Conservation (phyloP, 2,113 vertebrate species). For the Rhinopomastus cyanomelas region DNA sequence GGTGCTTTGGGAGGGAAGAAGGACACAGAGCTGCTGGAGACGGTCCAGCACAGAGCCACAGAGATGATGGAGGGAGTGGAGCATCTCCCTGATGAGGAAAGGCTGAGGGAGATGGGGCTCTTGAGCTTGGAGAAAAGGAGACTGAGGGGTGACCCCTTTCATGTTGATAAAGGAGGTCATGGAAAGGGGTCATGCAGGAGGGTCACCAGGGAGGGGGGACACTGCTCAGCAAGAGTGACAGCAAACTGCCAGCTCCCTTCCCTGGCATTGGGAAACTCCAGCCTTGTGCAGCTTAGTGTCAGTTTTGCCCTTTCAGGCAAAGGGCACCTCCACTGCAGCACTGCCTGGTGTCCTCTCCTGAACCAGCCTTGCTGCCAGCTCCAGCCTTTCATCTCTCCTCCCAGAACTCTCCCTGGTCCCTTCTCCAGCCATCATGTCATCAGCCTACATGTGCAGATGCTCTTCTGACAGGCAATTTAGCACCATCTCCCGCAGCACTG, state of each 20-base stretch:
- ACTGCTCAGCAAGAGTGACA: background rate
- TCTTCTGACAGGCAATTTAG: background rate
- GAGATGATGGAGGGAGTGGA: too few relatives aligned
- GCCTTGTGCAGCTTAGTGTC: background rate
- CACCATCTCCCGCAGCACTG: background rate
- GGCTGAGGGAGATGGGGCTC: too few relatives aligned
- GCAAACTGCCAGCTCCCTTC: background rate
- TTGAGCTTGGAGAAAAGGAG: too few relatives aligned
- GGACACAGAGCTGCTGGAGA: too few relatives aligned
- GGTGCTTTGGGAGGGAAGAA: background rate
- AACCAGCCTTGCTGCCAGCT: background rate
- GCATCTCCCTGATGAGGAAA: too few relatives aligned
- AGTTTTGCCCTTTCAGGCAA: background rate
- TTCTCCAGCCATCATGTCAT: background rate
- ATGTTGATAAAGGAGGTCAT: background rate
- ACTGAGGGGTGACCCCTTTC: too few relatives aligned
- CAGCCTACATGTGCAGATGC: background rate
- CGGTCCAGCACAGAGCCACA: too few relatives aligned
- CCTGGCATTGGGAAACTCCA: background rate
- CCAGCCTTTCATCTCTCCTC: background rate
- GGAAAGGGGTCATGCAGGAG: accelerated
- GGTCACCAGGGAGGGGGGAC: accelerated
- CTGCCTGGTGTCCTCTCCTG: background rate
- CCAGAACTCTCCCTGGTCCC: background rate
- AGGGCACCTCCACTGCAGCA: background rate